Conservation (phyloP, 2,113 vertebrate species). For the Excalfactoria chinensis region DNA sequence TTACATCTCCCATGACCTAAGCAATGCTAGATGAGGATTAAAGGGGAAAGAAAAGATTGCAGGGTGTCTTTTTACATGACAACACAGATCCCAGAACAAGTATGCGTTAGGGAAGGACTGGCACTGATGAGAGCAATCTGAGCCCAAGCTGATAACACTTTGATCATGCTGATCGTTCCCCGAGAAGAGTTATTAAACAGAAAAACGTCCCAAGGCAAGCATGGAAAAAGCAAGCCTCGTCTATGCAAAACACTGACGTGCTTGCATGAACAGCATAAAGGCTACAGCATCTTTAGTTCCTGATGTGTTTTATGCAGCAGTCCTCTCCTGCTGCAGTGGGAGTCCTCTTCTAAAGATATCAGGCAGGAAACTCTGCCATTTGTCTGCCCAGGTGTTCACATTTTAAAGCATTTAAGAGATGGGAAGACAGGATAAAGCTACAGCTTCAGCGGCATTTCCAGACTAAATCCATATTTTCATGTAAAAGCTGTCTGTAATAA, state of each 20-base stretch:
- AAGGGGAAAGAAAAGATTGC: not conserved
- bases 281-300: not conserved
- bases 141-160: not conserved
- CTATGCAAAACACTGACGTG: not conserved
- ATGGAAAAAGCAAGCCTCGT: not conserved
- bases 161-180: not conserved
- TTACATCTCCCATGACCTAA: not conserved
- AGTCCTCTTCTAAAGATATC: not conserved
- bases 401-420: not conserved
- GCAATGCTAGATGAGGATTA: not conserved
- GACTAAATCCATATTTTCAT: not conserved
- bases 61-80: not conserved
- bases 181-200: not conserved
- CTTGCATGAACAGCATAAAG: not conserved
- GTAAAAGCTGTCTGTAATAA: slow-evolving; percentile 7
- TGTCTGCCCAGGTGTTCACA: not conserved
- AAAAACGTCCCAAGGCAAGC: not conserved
- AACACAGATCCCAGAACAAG: not conserved
- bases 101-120: not conserved
- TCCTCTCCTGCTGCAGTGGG: not conserved
- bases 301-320: not conserved
- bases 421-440: not conserved
- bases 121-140: not conserved
- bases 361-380: not conserved
- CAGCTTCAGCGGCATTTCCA: not conserved